phyloP scores from a whole-genome alignment of 2,888 invertebrate genomes.

The Ommatoiulus sabulosus region DNA sequence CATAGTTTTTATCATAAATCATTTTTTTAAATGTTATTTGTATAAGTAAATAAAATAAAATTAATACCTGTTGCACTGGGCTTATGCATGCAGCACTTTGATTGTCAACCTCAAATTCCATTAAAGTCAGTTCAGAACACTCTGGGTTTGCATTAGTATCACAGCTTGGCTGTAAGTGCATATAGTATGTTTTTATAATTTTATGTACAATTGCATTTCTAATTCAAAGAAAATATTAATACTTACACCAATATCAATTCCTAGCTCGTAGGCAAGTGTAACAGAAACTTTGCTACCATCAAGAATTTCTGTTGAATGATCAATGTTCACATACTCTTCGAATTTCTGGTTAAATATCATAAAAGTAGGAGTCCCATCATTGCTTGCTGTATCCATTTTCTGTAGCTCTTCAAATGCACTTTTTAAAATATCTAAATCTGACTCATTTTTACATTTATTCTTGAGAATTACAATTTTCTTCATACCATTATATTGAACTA shows the following conservation, averaged over 20 bases:
- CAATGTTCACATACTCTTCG: neutral
- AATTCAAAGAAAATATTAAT: neutral
- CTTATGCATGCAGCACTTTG: too few species aligned
- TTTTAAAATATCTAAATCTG: neutral
- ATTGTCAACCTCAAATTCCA: too few species aligned
- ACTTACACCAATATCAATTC: neutral
- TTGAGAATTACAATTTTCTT: neutral
- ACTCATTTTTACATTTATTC: neutral
- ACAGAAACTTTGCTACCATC: neutral
- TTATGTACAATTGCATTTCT: too few species aligned
- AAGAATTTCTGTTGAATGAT: neutral
- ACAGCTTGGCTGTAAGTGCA: too few species aligned
- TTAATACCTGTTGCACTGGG: too few species aligned
- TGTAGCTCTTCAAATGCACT: neutral
- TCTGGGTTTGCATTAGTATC: too few species aligned
- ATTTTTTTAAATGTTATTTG: neutral
- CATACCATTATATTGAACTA: neutral
- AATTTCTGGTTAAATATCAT: neutral
- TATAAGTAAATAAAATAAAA: neutral
- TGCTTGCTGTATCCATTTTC: neutral
- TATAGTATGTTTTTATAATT: too few species aligned
- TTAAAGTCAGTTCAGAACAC: too few species aligned
- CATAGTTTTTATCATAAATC: neutral
- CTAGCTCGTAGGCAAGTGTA: neutral
- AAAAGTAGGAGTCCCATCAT: neutral